These are phyloP conservation scores for Oreochromis mossambicus DNA, from an alignment of 2,797 vertebrate genomes.

Conservation along the genomic window DNA sequence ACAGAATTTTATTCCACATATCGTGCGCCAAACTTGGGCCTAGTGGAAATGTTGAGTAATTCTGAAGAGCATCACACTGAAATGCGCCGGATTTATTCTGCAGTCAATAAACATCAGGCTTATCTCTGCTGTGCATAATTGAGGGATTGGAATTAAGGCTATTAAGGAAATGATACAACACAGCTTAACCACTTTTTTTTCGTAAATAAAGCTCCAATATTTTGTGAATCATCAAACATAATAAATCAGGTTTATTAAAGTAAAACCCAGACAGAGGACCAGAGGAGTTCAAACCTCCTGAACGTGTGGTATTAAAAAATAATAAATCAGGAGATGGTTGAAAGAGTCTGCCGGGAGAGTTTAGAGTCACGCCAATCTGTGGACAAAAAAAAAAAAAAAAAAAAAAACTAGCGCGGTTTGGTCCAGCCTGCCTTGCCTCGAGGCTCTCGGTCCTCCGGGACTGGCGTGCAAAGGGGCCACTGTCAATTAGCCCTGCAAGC, in stretches of 20 bases:
- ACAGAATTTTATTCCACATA: background rate
- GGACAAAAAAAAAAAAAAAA: conserved; percentile 54
- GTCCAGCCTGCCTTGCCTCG: conserved; percentile 57
- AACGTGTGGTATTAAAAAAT: conserved; percentile 12
- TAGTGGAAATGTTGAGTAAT: conserved; percentile 3
- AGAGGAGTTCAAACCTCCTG: conserved; percentile 16
- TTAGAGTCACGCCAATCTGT: conserved; percentile 54
- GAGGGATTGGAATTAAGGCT: background rate
- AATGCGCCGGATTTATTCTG: background rate
- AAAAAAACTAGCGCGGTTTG: conserved; percentile 56
- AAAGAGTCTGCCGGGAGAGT: conserved; percentile 30
- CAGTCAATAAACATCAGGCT: background rate
- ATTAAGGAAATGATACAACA: background rate
- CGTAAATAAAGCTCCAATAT: background rate
- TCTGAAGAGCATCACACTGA: background rate
- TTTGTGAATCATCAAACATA: conserved; percentile 1
- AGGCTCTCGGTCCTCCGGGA: conserved; percentile 66
- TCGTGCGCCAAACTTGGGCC: background rate
- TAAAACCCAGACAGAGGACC: background rate
- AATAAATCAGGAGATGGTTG: background rate
- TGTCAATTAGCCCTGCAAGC: conserved; percentile 68
- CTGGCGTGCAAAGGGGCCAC: conserved; percentile 73
- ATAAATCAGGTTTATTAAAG: background rate
- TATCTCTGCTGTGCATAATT: background rate
- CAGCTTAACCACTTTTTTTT: background rate